Conservation (phyloP, 1,140 invertebrate genomes). For the Drosophila mojavensis region DNA sequence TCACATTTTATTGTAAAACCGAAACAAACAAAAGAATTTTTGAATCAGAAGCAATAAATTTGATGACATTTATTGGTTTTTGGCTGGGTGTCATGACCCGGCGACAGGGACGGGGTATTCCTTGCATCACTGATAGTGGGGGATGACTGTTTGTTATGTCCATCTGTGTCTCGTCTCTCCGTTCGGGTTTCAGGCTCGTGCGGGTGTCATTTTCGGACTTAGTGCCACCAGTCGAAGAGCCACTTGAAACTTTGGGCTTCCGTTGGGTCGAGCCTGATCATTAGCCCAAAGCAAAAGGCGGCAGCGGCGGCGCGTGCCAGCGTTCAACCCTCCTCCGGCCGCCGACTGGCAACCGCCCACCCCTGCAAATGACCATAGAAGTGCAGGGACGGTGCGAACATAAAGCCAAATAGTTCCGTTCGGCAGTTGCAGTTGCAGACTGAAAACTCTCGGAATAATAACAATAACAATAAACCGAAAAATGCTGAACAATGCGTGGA, state of each 20-base stretch:
- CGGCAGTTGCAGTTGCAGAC: constrained; percentile 49
- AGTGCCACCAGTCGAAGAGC: constrained; percentile 45
- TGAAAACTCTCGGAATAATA: constrained; percentile 62
- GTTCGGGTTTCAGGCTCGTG: constrained; percentile 28
- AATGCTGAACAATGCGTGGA: constrained; percentile 54
- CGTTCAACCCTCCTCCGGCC: constrained; percentile 1
- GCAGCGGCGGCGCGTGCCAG: constrained; percentile 34
- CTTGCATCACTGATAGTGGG: constrained; percentile 62
- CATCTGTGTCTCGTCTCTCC: constrained; percentile 13
- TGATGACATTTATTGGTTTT: constrained; percentile 83
- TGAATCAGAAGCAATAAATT: constrained; percentile 82
- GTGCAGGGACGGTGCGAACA: constrained; percentile 41
- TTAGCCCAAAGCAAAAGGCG: constrained; percentile 46
- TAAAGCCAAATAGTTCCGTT: constrained; percentile 70
- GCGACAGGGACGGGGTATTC: constrained; percentile 43
- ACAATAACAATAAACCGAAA: constrained; percentile 81
- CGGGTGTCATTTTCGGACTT: constrained; percentile 43
- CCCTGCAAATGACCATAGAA: constrained; percentile 49
- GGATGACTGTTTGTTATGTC: constrained; percentile 22
- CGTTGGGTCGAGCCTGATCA: constrained; percentile 57
- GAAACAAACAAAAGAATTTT: constrained; percentile 78
- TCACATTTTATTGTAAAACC: constrained; percentile 58
- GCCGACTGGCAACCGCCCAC: constrained; percentile 10
- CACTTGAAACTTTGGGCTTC: constrained; percentile 66
- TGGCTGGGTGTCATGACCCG: constrained; percentile 58